These are phyloP conservation scores for Grallaria varia DNA, from an alignment of 2,113 vertebrate species.

Conservation along the genomic window DNA sequence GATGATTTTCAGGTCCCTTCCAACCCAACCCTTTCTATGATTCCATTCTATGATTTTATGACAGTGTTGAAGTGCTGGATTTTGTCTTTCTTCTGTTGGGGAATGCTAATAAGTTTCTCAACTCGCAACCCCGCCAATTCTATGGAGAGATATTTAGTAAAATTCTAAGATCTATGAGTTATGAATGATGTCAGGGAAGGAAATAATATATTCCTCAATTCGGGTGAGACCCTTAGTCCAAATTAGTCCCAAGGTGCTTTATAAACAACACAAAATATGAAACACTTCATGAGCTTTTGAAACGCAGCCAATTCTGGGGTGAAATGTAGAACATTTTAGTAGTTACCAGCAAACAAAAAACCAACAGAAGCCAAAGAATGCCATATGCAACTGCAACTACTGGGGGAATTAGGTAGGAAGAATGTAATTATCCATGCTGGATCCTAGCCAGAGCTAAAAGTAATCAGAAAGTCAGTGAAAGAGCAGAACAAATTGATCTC, in stretches of 20 bases:
- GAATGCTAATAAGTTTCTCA: neutral
- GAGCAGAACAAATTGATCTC: constrained; percentile 1
- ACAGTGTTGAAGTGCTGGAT: neutral
- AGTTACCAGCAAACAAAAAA: neutral
- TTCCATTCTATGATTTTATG: neutral
- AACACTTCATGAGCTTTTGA: neutral
- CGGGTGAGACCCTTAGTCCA: neutral
- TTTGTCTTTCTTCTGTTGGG: neutral
- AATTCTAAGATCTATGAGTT: neutral
- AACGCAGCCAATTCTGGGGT: neutral
- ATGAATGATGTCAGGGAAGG: neutral
- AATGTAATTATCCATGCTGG: constrained; percentile 28
- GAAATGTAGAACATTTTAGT: neutral
- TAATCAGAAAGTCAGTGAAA: constrained; percentile 27
- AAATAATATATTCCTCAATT: neutral
- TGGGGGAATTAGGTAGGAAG: constrained; percentile 1
- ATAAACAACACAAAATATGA: neutral
- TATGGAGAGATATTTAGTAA: neutral
- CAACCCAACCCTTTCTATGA: neutral
- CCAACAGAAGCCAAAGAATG: constrained; percentile 2
- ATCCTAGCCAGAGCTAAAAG: constrained; percentile 26
- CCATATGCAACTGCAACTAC: constrained; percentile 19
- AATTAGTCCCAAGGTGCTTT: neutral
- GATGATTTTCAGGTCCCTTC: neutral
- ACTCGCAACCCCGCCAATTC: neutral